Conservation (phyloP, 2,888 invertebrate species). For the Orthonevra nobilis region DNA sequence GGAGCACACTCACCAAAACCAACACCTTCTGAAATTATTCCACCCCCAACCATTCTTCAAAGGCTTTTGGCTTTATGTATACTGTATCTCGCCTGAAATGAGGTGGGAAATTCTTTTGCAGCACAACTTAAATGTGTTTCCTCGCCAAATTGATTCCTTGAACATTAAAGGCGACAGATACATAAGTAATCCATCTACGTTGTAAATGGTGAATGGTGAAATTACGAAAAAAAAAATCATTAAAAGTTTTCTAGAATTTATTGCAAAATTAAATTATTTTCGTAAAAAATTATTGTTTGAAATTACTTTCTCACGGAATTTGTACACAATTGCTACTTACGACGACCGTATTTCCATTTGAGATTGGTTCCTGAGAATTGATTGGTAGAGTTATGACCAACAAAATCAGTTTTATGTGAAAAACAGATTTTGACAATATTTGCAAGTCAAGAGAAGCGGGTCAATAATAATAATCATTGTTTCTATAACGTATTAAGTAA, state of each 20-base stretch:
- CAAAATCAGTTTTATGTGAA: no score
- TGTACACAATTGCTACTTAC: not conserved
- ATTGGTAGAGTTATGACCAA: not conserved
- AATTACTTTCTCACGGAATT: slow-evolving; percentile 6
- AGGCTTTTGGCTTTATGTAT: slow-evolving; percentile 13
- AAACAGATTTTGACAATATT: no score
- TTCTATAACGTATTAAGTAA: no score
- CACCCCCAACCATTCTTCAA: slow-evolving; percentile 3
- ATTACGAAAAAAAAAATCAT: slow-evolving; percentile 8
- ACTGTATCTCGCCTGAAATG: slow-evolving; percentile 6
- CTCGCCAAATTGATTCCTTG: slow-evolving; percentile 28
- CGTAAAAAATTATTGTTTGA: slow-evolving; percentile 8
- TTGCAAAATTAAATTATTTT: slow-evolving; percentile 18
- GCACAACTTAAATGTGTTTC: slow-evolving; percentile 37
- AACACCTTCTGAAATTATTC: slow-evolving; percentile 22
- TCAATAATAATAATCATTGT: no score
- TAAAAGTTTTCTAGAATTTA: slow-evolving; percentile 12
- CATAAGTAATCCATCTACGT: slow-evolving; percentile 18
- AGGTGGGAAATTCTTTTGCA: slow-evolving; percentile 37
- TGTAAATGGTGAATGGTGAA: slow-evolving; percentile 11
- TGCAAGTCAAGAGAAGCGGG: no score
- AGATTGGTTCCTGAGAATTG: not conserved
- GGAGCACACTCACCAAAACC: slow-evolving; percentile 10
- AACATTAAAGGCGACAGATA: slow-evolving; percentile 28
- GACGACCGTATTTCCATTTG: no score